These are phyloP conservation scores for Xyrichtys novacula DNA, from an alignment of 2,797 vertebrate genomes.

Conservation along the genomic window DNA sequence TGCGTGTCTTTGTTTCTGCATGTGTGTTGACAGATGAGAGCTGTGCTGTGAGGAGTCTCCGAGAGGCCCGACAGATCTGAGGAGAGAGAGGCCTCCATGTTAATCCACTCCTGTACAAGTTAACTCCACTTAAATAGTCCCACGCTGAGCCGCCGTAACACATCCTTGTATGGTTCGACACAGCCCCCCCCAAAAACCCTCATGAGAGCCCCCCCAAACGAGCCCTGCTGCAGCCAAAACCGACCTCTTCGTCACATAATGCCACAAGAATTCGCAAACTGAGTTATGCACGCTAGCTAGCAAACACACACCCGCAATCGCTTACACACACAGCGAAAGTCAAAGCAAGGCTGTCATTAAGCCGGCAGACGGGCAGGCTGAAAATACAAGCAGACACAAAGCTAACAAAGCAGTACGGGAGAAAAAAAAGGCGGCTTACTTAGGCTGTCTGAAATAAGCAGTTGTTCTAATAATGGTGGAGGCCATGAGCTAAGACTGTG, in stretches of 20 bases:
- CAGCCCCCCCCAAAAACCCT: not conserved
- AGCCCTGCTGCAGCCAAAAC: conserved; percentile 36
- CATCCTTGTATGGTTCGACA: conserved; percentile 30
- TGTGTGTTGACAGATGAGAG: conserved; percentile 63
- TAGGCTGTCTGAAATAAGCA: conserved; percentile 59
- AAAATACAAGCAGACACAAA: conserved; percentile 63
- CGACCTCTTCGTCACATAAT: conserved; percentile 34
- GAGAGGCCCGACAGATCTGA: conserved; percentile 67
- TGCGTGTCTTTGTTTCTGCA: conserved; percentile 29
- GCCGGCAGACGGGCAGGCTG: conserved; percentile 61
- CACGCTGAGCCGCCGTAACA: conserved; percentile 44
- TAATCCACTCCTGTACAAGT: conserved; percentile 63
- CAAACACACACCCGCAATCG: conserved; percentile 51
- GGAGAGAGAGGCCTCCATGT: conserved; percentile 58
- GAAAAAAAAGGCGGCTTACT: conserved; percentile 49
- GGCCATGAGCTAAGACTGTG: conserved; percentile 36
- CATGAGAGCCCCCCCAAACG: conserved; percentile 30
- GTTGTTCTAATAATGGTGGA: conserved; percentile 53
- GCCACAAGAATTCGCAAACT: conserved; percentile 68
- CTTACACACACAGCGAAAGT: conserved; percentile 54
- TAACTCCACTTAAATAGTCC: conserved; percentile 54
- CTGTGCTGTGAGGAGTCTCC: conserved; percentile 50
- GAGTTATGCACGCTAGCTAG: conserved; percentile 33
- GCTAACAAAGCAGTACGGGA: conserved; percentile 58
- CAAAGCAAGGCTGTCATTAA: conserved; percentile 78